phyloP scores from a whole-genome alignment of 1,140 invertebrate species.

The Elysia chlorotica region DNA sequence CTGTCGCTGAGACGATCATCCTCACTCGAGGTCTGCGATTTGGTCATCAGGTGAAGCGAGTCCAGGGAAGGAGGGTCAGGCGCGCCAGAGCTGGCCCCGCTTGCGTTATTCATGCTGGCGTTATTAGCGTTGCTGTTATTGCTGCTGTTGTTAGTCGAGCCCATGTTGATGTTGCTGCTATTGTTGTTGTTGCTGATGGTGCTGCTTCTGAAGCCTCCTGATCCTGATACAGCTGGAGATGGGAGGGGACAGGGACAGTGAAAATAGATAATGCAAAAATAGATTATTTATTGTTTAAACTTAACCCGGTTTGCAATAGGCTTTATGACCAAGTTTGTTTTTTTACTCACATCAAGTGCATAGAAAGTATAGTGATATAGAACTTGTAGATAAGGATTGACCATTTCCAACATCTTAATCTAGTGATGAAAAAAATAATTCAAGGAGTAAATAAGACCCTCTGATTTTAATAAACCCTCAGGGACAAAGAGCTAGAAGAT shows the following conservation, averaged over 20 bases:
- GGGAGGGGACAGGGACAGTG: no score
- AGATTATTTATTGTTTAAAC: no score
- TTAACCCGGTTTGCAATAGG: no score
- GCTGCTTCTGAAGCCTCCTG: conserved; percentile 11
- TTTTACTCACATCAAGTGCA: no score
- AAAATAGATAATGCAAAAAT: no score
- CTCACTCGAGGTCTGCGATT: conserved; percentile 30
- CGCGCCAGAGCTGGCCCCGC: conserved; percentile 16
- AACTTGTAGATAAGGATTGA: background rate
- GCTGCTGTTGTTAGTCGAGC: conserved; percentile 16
- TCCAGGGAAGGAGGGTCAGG: conserved; percentile 49
- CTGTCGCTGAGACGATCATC: conserved; percentile 25
- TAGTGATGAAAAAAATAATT: background rate
- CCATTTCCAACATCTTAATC: background rate
- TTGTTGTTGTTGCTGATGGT: no score
- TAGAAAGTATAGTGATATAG: background rate
- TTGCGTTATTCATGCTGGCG: no score
- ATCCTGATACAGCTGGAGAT: conserved; percentile 12
- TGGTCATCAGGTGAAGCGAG: conserved; percentile 45
- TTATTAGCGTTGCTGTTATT: conserved; percentile 10
- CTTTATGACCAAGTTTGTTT: no score
- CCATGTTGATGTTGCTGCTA: no score
- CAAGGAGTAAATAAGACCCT: no score
- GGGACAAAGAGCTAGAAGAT: no score
- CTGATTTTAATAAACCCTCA: no score